phyloP scores from a whole-genome alignment of 2,888 invertebrate species.

The Noctua pronuba region DNA sequence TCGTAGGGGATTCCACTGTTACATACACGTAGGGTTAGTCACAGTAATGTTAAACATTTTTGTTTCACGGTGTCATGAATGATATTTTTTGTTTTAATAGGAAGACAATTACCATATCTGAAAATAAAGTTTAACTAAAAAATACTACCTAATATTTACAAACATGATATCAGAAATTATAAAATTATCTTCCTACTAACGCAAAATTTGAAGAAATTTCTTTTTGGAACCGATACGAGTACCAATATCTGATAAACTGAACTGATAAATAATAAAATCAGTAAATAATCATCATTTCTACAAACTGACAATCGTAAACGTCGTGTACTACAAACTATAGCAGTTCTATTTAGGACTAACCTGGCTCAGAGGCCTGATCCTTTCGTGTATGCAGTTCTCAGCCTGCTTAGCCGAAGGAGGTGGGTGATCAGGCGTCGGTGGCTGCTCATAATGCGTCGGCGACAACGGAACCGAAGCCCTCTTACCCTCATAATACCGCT shows the following conservation, averaged over 20 bases:
- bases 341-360: constrained; percentile 91
- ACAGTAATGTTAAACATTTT: constrained; percentile 10
- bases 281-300: constrained; percentile 36
- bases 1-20: constrained; percentile 6
- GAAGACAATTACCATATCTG: constrained; percentile 2
- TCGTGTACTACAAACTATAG: constrained; percentile 47
- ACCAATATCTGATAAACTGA: constrained; percentile 24
- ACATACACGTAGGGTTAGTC: constrained; percentile 34
- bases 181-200: constrained; percentile 23
- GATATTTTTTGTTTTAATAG: constrained; percentile 18
- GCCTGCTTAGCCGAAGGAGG: constrained; percentile 97
- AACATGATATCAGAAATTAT: constrained; percentile 3
- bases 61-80: background rate
- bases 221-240: constrained; percentile 21
- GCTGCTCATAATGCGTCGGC: constrained; percentile 97
- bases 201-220: background rate
- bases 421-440: constrained; percentile 98
- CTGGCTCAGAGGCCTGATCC: constrained; percentile 97
- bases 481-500: constrained; percentile 83
- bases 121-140: background rate
- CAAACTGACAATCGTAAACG: constrained; percentile 34
- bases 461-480: constrained; percentile 93
- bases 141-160: constrained; percentile 25
- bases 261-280: constrained; percentile 13
- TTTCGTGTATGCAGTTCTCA: constrained; percentile 96